Evolutionary conservation across 2,888 invertebrate species (phyloP).

Genomic region (Ochropleura leucogaster): DNA sequence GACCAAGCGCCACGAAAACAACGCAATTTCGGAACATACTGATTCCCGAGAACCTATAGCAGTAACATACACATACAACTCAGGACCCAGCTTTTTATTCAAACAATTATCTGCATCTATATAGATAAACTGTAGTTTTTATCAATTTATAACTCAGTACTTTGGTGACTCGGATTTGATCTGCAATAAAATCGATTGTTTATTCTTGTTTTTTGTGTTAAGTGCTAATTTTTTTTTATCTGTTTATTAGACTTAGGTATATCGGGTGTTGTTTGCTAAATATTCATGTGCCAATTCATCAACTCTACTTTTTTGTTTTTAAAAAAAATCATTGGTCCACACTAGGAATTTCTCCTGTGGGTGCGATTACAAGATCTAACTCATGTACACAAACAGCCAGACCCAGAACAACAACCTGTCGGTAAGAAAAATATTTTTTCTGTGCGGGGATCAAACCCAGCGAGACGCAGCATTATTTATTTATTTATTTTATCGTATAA

Average conservation of each 20-base stretch:
- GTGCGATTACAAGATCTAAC: too few relatives aligned
- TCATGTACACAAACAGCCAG: too few relatives aligned
- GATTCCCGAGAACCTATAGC: slow-evolving; percentile 22
- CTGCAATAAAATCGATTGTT: slow-evolving; percentile 43
- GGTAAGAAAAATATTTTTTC: too few relatives aligned
- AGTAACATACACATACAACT: slow-evolving; percentile 25
- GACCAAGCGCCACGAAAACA: slow-evolving; percentile 61
- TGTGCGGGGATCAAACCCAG: too few relatives aligned
- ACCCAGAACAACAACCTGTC: too few relatives aligned
- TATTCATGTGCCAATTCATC: not conserved
- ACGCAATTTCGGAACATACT: slow-evolving; percentile 73
- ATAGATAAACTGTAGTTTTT: slow-evolving; percentile 58
- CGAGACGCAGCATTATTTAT: too few relatives aligned
- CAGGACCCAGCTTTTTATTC: slow-evolving; percentile 60
- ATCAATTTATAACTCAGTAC: slow-evolving; percentile 65
- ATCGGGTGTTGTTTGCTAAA: slow-evolving; percentile 9
- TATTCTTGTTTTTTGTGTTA: slow-evolving; percentile 26
- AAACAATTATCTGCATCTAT: slow-evolving; percentile 58
- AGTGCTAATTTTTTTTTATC: slow-evolving; percentile 17
- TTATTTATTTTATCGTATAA: too few relatives aligned
- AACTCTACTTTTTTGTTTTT: not conserved
- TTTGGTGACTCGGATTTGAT: slow-evolving; percentile 52
- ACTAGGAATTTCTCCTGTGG: too few relatives aligned
- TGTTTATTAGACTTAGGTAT: slow-evolving; percentile 4
- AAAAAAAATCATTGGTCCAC: too few relatives aligned